Evolutionary conservation across 2,888 invertebrate species (phyloP), one percentile per base, ranked within the genome.

Genomic region (Tupiocoris notatus): DNA sequence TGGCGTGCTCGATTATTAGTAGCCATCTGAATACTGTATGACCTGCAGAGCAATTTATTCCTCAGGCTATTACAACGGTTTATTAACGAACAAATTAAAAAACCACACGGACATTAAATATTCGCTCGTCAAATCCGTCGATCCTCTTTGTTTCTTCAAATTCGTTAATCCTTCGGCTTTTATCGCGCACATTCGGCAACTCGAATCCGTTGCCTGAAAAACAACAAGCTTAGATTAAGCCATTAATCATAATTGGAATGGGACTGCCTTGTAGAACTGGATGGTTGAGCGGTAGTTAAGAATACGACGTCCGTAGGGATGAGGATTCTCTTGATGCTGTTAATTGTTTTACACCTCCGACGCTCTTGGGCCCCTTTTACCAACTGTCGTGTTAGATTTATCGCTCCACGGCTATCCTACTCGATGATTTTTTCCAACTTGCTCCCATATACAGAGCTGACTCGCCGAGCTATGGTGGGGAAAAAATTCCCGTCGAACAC

Each of bases 221-320:
- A 17, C 17, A 39, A 39, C 22, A 20, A 18, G 20, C 20, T 67
- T 57, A 67, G 57, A 67, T 67, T 67, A 56, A 67, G 67, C 67
- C 56, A 67, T 67, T 67, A 67, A 67, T 67, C 67, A 67, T 57
- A 67, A 67, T 67, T 56, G 67, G 57, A 67, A 67, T 57, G 56
- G 73, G 73, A 39, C 39, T 39, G 39, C 39, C 39, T 39, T 39
- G 39, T 39, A 39, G 39, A 39, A 39, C 39, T 39, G 39, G 39
- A 39, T 39, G 39, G 39, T 39, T 12, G 39, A 39, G 39, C 39
- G 39, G 39, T 39, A 39, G 39, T 39, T 39, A 39, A 39, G 39
- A 39, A 39, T 39, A 39, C 39, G 39, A 39, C 39, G 39, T 39
- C 39, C 39, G 12, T n/a, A 12, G 39, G 39, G 39, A 12, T 12